Conservation (phyloP, 2,888 invertebrate species). For the Drosophila vallismaia region DNA sequence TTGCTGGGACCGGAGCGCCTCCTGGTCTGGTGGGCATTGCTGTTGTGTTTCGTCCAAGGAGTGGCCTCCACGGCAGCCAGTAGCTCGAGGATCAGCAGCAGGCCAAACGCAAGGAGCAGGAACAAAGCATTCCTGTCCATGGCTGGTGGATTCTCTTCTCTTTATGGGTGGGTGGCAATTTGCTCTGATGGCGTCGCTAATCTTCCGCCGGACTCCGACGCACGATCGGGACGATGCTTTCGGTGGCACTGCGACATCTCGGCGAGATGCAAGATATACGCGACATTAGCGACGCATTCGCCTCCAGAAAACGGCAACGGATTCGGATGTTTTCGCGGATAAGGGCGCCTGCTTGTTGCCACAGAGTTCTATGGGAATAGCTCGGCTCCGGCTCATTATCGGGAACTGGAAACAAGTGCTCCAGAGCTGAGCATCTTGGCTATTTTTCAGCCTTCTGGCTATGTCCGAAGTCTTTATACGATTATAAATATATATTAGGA, state of each 20-base stretch:
- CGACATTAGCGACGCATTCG: slow-evolving; percentile 17
- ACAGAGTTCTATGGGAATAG: slow-evolving; percentile 31
- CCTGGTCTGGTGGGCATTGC: slow-evolving; percentile 59
- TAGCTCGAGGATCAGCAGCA: slow-evolving; percentile 36
- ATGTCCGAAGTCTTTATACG: background rate
- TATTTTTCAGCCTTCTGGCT: background rate
- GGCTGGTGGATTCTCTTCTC: background rate
- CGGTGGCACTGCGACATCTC: slow-evolving; percentile 56
- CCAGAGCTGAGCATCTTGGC: slow-evolving; percentile 26
- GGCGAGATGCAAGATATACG: slow-evolving; percentile 25
- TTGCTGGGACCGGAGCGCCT: slow-evolving; percentile 75
- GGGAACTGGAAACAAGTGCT: slow-evolving; percentile 32
- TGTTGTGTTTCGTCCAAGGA: slow-evolving; percentile 75
- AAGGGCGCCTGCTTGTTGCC: slow-evolving; percentile 43
- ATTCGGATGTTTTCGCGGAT: slow-evolving; percentile 59
- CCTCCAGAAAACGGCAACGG: slow-evolving; percentile 7
- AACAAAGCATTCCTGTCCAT: slow-evolving; percentile 35
- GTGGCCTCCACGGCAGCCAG: slow-evolving; percentile 18
- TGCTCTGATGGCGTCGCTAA: slow-evolving; percentile 5
- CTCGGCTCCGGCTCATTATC: slow-evolving; percentile 32
- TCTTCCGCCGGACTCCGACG: slow-evolving; percentile 36
- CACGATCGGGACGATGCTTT: slow-evolving; percentile 41
- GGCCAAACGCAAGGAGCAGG: slow-evolving; percentile 29
- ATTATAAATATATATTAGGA: background rate
- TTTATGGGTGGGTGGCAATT: background rate